Conservation (phyloP, 2,113 vertebrate species). For the Rhea pennata region DNA sequence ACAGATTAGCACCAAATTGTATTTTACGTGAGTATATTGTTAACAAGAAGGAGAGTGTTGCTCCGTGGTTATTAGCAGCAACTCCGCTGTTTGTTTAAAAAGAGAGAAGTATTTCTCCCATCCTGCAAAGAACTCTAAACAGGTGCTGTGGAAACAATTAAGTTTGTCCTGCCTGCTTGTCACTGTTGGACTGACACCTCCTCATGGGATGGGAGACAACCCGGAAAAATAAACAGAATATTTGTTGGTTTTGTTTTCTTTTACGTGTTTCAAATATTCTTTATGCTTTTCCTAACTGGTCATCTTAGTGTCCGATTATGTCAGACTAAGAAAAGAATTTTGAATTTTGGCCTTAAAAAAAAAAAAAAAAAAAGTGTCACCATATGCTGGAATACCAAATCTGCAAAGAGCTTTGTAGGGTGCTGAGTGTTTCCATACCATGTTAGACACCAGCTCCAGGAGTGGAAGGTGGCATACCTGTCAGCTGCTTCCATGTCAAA, state of each 20-base stretch:
- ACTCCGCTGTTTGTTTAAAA: not conserved
- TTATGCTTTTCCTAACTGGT: not conserved
- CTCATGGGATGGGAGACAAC: not conserved
- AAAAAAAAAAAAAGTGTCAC: no score
- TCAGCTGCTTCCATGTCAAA: rapidly evolving
- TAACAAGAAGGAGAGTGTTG: not conserved
- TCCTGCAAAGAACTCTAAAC: not conserved
- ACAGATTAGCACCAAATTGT: not conserved
- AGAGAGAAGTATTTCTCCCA: rapidly evolving
- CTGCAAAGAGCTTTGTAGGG: not conserved
- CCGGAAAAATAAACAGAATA: not conserved
- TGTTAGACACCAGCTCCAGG: not conserved
- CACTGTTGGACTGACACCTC: rapidly evolving
- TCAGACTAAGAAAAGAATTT: not conserved
- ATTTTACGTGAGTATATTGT: not conserved
- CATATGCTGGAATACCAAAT: not conserved
- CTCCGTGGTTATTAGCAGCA: not conserved
- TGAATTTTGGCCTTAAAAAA: not conserved
- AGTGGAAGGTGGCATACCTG: not conserved
- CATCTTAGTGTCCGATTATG: not conserved
- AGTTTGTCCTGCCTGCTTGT: not conserved
- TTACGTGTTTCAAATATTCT: not conserved
- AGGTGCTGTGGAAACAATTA: not conserved
- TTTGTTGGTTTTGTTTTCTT: not conserved
- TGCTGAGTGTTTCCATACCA: rapidly evolving